Percentiles rank a stretch among this genome's conserved stretches.
phyloP scores from a whole-genome alignment of 2,888 invertebrate genomes.

The Drosophila lutescens region DNA sequence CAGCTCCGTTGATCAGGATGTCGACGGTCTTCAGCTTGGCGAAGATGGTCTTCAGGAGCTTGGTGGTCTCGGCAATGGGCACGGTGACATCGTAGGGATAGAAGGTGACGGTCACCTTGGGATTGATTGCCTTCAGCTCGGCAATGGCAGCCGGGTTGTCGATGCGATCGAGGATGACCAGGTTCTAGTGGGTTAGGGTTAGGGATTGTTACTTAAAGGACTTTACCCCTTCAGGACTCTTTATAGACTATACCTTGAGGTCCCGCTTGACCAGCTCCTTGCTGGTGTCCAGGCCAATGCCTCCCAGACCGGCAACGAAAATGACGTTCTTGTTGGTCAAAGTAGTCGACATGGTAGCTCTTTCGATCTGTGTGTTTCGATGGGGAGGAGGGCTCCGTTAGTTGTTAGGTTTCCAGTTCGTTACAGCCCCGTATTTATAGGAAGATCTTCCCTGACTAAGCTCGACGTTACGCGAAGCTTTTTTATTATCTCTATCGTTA shows the following conservation, averaged over 20 bases:
- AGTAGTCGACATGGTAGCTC: conserved; percentile 51
- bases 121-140: conserved; percentile 62
- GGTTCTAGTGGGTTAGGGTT: conserved; percentile 69
- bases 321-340: conserved; percentile 73
- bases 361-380: conserved; percentile 45
- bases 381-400: conserved; percentile 26
- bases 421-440: conserved; percentile 57
- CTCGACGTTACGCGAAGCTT: conserved; percentile 31
- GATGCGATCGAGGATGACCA: conserved; percentile 73
- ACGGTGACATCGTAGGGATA: conserved; percentile 73
- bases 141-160: conserved; percentile 65
- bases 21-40: conserved; percentile 69
- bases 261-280: conserved; percentile 63
- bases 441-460: conserved; percentile 14
- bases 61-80: conserved; percentile 61
- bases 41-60: conserved; percentile 70
- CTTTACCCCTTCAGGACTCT: neutral
- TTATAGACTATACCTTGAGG: conserved; percentile 46
- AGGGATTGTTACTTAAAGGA: neutral
- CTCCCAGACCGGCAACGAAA: conserved; percentile 79
- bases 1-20: conserved; percentile 76
- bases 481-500: conserved; percentile 24
- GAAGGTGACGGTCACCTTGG: conserved; percentile 63
- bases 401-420: conserved; percentile 23
- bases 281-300: conserved; percentile 78